Base-by-base conservation (phyloP, 53 echinoderm and acorn worm species). In the Paelopatides confundens region DNA sequence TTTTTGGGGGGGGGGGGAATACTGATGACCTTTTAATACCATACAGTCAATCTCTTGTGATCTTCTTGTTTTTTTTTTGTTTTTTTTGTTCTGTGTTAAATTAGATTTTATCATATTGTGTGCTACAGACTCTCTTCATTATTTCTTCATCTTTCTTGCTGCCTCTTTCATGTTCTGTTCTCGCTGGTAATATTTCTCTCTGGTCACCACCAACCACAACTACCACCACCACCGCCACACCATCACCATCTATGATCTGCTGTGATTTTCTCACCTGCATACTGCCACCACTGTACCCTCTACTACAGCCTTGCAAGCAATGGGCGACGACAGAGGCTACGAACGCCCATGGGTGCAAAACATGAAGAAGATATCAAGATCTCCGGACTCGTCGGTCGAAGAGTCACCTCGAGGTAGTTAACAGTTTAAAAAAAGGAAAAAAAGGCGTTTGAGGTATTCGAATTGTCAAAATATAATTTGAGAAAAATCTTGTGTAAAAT, bases 331-430 rank as follows among this genome's bases (percentile, higher is more conserved):
- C 66, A 85, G 95, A 69, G 98, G 98, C 2, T 97, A 97, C 77
- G 93, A 95, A 14, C 82, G 93, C 24, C 98, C 98, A 13, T 97
- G 98, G 98, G 82, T 90, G 3, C 79, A 88, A 33, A 95, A 97
- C 93, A 97, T 97, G 98, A 97, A 92, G 91, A 95, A 93, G 77
- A 71, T 87, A 77, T 15, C 51, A 17, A 81, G 81, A 9, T 81
- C 81, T 15, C 81, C 81, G 2, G 81, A 81, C 52, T 81, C 81
- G 21, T 81, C 81, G n/a, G 81, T 81, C 46, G 81, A 81, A 54
- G 81, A 81, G 31, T 30, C 33, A 29, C 81, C 81, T n/a, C 23
- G 81, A 81, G 81, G 81, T 81, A 54, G 81, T 49, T 31, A 26
- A 33, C 31, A 54, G 74, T 39, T 74, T 58, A 3, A 58, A 43